Percentiles rank a stretch among this genome's conserved stretches.
Evolutionary conservation across 2,888 invertebrate species (phyloP).

Genomic region (Macaria liturata): DNA sequence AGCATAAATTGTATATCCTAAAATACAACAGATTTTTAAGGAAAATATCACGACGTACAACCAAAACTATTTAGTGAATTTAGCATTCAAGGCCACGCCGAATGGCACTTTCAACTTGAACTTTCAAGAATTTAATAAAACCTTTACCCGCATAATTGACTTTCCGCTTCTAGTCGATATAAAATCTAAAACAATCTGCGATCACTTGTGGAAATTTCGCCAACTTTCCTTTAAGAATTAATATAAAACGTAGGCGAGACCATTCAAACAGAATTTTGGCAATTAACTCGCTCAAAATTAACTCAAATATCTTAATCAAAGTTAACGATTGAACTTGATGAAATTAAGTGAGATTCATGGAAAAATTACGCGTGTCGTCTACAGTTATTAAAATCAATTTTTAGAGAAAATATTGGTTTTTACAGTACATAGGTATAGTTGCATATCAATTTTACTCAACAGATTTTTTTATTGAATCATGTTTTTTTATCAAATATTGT

Average conservation of each 20-base stretch:
- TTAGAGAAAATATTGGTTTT: no score
- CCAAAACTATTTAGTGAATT: no score
- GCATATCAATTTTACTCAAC: no score
- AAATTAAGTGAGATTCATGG: constrained; percentile 7
- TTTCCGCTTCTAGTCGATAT: neutral
- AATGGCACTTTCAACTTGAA: no score
- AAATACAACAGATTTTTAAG: no score
- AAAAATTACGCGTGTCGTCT: neutral
- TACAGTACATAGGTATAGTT: no score
- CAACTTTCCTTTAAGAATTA: constrained; percentile 19
- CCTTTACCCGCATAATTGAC: constrained; percentile 9
- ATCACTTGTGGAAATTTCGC: constrained; percentile 8
- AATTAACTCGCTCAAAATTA: constrained; percentile 15
- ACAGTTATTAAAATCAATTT: no score
- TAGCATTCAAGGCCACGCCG: no score
- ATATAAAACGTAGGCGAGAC: constrained; percentile 13
- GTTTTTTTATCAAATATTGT: no score
- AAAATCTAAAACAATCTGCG: neutral
- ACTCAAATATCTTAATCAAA: constrained; percentile 17
- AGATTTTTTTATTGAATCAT: no score
- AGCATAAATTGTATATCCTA: no score
- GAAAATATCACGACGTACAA: no score
- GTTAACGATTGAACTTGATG: constrained; percentile 16
- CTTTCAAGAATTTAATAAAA: constrained; percentile 7
- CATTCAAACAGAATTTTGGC: constrained; percentile 16